These are phyloP conservation scores for Xyrauchen texanus DNA, from an alignment of 2,113 vertebrate genomes.

Conservation along the genomic window DNA sequence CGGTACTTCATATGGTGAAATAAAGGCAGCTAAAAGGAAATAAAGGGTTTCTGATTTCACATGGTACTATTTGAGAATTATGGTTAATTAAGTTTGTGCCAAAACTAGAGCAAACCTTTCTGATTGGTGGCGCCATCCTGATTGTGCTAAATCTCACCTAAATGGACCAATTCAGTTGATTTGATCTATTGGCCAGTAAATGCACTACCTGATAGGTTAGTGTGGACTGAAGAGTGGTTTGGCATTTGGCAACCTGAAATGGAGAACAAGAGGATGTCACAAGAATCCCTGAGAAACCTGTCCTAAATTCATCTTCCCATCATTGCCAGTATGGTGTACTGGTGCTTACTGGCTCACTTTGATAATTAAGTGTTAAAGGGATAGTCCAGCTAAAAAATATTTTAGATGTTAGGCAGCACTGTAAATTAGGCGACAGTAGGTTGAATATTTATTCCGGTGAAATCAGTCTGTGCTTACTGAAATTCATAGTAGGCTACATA, in stretches of 20 bases:
- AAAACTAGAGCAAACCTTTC: too few relatives aligned
- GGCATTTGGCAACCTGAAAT: background rate
- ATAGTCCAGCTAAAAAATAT: too few relatives aligned
- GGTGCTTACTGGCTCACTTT: too few relatives aligned
- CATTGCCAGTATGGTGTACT: too few relatives aligned
- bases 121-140: background rate
- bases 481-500: too few relatives aligned
- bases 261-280: background rate
- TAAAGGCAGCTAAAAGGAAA: background rate
- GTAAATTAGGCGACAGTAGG: too few relatives aligned
- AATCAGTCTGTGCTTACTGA: too few relatives aligned
- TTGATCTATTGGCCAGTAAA: constrained; percentile 12
- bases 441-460: too few relatives aligned
- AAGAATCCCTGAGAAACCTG: background rate
- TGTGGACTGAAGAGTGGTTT: constrained; percentile 15
- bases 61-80: background rate
- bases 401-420: too few relatives aligned
- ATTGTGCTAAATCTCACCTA: too few relatives aligned
- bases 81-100: background rate
- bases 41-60: background rate
- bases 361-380: too few relatives aligned
- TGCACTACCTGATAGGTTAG: background rate
- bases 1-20: background rate
- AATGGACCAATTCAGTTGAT: background rate
- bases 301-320: too few relatives aligned